Percentiles rank a stretch among this genome's conserved stretches.
Evolutionary conservation across 2,113 vertebrate genomes (phyloP).

Genomic region (Eidolon helvum): DNA sequence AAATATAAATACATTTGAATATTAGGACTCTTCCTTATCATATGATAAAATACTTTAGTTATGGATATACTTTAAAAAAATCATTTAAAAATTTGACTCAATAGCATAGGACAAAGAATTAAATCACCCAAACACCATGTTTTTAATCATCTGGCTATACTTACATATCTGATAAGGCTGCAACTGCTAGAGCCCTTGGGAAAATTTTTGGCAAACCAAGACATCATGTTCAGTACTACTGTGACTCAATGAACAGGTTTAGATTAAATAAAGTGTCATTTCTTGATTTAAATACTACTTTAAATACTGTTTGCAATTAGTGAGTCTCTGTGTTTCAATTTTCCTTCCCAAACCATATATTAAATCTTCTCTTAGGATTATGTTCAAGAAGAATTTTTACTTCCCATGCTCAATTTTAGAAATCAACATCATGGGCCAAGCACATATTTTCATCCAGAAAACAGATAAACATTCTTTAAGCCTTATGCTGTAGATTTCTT

Average conservation of each 20-base stretch:
- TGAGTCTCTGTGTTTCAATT: neutral
- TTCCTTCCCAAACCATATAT: neutral
- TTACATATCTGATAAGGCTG: neutral
- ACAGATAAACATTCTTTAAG: slow-evolving; percentile 22
- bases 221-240: neutral
- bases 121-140: neutral
- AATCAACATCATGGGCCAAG: neutral
- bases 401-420: neutral
- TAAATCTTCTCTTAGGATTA: neutral
- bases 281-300: neutral
- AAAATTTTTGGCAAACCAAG: neutral
- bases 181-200: neutral
- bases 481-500: neutral
- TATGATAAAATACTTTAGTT: neutral
- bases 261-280: neutral
- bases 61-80: neutral
- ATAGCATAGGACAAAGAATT: neutral
- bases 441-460: neutral
- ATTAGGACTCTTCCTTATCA: neutral
- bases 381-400: neutral
- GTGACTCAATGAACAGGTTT: neutral
- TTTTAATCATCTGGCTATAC: neutral
- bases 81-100: neutral
- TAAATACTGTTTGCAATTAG: neutral
- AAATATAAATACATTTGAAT: neutral